Evolutionary conservation across 2,797 vertebrate species (phyloP).

Genomic region (Falco naumanni): DNA sequence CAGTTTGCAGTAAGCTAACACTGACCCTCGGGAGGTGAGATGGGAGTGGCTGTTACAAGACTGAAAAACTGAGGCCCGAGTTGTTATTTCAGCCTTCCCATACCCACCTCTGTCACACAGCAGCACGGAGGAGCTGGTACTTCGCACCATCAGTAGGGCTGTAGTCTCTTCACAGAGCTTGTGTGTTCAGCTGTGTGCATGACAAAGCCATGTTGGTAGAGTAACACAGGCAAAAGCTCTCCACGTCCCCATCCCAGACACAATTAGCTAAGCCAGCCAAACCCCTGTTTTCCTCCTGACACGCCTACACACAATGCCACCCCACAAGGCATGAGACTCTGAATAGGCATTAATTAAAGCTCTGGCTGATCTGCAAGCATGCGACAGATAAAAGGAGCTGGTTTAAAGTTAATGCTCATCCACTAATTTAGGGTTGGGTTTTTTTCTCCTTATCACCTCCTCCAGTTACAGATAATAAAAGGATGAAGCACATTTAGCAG

Average conservation of each 20-base stretch:
- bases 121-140: not conserved
- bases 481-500: not conserved
- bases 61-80: not conserved
- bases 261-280: not conserved
- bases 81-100: not conserved
- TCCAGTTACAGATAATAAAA: no score
- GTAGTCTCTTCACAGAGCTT: not conserved
- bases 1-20: not conserved
- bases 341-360: no score
- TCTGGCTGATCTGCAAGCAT: not conserved
- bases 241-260: not conserved
- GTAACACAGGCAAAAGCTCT: not conserved
- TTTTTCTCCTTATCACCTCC: not conserved
- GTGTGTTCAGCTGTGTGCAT: not conserved
- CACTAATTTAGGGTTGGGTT: not conserved
- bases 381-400: not conserved
- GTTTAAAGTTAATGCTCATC: not conserved
- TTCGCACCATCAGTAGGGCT: not conserved
- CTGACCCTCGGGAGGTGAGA: not conserved
- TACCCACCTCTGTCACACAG: not conserved
- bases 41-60: not conserved
- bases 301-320: not conserved
- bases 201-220: not conserved
- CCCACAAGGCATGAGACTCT: not conserved
- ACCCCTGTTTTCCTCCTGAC: not conserved